Evolutionary conservation across 2,797 vertebrate species (phyloP).

Genomic region (Ispidina lecontei): DNA sequence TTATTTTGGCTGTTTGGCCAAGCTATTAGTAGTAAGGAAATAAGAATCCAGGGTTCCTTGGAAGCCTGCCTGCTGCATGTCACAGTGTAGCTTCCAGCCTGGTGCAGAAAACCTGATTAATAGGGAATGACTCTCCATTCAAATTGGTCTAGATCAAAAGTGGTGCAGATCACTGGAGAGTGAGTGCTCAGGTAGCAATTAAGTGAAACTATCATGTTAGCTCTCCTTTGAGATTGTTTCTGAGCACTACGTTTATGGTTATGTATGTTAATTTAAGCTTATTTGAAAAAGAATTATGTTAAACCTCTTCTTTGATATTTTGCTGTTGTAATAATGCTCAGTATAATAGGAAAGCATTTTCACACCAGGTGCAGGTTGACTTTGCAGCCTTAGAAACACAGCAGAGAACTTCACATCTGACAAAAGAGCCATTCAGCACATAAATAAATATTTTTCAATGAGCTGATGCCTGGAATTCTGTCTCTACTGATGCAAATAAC

Average conservation of each 20-base stretch:
- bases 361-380: neutral
- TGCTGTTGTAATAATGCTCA: neutral
- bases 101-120: neutral
- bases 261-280: neutral
- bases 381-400: neutral
- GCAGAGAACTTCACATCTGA: conserved; percentile 15
- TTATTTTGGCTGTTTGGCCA: neutral
- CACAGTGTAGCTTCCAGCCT: neutral
- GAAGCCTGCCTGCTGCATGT: neutral
- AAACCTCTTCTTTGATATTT: neutral
- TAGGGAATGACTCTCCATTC: neutral
- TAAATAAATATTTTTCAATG: neutral
- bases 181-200: neutral
- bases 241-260: neutral
- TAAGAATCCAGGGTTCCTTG: conserved; percentile 1
- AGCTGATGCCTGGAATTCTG: neutral
- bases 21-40: conserved; percentile 23
- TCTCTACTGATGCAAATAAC: neutral
- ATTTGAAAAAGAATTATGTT: neutral
- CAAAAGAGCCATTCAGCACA: conserved; percentile 18
- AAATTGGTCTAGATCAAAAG: neutral
- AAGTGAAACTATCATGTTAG: neutral
- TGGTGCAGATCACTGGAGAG: neutral
- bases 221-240: neutral
- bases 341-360: neutral